These are phyloP conservation scores for Nyctereutes procyonoides DNA, from an alignment of 2,113 vertebrate species.

Conservation along the genomic window DNA sequence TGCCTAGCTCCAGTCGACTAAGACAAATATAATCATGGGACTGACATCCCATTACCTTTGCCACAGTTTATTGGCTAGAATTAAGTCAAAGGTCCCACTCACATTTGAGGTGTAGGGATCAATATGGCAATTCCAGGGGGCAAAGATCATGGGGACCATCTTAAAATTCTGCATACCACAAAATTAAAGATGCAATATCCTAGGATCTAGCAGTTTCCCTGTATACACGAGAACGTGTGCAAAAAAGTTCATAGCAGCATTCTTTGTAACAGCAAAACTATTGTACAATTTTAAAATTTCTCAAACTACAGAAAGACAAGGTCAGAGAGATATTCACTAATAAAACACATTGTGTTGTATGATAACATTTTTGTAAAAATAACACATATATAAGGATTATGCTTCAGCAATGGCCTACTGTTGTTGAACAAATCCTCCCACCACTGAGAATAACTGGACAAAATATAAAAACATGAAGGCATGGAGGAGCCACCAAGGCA, in stretches of 20 bases:
- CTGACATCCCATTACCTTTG: background rate
- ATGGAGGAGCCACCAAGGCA: background rate
- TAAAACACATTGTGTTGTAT: background rate
- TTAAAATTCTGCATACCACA: constrained; percentile 17
- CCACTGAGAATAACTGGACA: background rate
- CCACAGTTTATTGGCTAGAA: background rate
- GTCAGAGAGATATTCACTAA: constrained; percentile 31
- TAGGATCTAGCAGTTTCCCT: background rate
- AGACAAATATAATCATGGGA: constrained; percentile 9
- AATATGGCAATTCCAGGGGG: background rate
- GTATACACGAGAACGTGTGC: background rate
- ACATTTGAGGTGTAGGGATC: background rate
- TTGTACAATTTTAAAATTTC: constrained; percentile 33
- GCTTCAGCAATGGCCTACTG: background rate
- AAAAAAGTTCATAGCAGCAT: background rate
- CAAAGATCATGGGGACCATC: background rate
- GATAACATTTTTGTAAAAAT: constrained; percentile 49
- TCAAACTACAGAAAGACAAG: constrained; percentile 42
- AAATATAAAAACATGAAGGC: constrained; percentile 32
- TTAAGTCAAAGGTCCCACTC: background rate
- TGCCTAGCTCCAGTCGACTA: background rate
- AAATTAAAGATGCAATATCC: constrained; percentile 22
- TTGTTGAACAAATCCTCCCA: background rate
- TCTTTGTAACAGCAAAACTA: constrained; percentile 39
- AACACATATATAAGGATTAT: background rate